Conservation (phyloP, 1,140 invertebrate genomes). For the Patella vulgata region DNA sequence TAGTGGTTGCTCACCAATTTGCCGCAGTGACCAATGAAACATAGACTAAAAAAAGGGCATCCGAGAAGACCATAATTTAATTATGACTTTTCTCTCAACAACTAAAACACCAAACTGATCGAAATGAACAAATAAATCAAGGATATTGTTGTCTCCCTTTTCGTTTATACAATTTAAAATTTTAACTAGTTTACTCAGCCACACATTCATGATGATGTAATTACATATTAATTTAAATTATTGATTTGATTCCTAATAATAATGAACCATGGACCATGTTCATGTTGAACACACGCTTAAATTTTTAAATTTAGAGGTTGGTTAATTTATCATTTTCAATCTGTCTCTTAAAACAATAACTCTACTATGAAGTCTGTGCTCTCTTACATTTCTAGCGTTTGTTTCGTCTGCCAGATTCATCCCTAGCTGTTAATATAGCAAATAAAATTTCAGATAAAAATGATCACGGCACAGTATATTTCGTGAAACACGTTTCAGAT, state of each 20-base stretch:
- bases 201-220: not conserved
- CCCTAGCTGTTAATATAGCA: not conserved
- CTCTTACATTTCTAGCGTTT: constrained; percentile 5
- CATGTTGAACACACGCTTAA: not conserved
- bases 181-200: no score
- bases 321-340: not conserved
- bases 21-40: no score
- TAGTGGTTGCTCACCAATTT: no score
- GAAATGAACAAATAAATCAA: no score
- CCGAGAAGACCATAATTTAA: no score
- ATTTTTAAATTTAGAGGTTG: not conserved
- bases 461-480: not conserved
- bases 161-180: no score
- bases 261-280: not conserved
- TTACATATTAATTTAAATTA: not conserved
- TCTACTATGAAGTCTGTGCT: not conserved
- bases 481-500: not conserved
- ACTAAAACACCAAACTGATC: no score
- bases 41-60: no score
- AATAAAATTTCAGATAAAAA: not conserved
- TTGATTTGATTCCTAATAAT: not conserved
- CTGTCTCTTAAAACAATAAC: not conserved
- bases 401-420: constrained; percentile 5
- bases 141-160: no score
- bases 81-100: no score